Base-by-base conservation (phyloP, 1,140 invertebrate genomes). In the Paracyclopina nana region DNA sequence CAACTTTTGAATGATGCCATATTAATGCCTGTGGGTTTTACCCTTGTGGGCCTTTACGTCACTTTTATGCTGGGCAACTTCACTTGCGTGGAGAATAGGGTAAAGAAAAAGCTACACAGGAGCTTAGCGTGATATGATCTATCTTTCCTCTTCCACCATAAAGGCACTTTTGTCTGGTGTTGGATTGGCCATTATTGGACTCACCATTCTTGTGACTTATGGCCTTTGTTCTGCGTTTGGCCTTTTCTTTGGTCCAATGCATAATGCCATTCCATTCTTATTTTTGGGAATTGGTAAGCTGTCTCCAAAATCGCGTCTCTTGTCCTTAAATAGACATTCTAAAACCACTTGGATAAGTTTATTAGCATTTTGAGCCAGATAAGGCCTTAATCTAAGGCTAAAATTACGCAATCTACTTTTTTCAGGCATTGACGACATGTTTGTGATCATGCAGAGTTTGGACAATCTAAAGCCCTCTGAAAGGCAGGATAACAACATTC, bases 251-350 rank as follows among this genome's bases (percentile, higher is more conserved):
- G 79, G 80, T 1, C 81, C 81, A 2, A 78, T 86, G 11, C 81
- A 85, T 62, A 75, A 76, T 24, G 78, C 80, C 25, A 65, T 86
- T 56, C 81, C 81, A 6, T 83, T 86, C 65, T 65, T 86, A 34
- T 60, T 86, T 24, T 74, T 86, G 68, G 81, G 81, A 58, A 70
- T 82, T 8, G 46, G 34, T 38, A 38, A 4, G 34, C 29, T 9
- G 14, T 14, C 14, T 31, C n/a, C n/a, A n/a, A n/a, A n/a, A n/a
- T n/a, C n/a, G n/a, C n/a, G n/a, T n/a, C n/a, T n/a, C n/a, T n/a
- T n/a, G n/a, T n/a, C n/a, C n/a, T n/a, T n/a, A n/a, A n/a, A n/a
- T n/a, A n/a, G n/a, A n/a, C n/a, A n/a, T n/a, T n/a, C n/a, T n/a
- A n/a, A n/a, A n/a, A n/a, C n/a, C n/a, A n/a, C n/a, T n/a, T n/a